Base-by-base conservation (phyloP, 2,888 invertebrate species). In the Nephrotoma guestfalica region DNA sequence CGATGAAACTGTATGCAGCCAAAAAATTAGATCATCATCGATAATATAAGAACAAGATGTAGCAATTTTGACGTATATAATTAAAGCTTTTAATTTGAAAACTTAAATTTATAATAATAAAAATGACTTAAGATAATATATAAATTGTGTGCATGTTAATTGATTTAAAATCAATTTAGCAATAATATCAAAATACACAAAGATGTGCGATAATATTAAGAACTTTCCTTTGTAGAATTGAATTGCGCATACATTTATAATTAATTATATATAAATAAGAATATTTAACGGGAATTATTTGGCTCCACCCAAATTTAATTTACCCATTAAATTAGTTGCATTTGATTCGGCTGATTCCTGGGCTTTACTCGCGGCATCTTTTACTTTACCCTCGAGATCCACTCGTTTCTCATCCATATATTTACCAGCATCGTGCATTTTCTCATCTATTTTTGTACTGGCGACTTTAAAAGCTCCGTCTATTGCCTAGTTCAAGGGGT, bases 371-470 rank as follows among this genome's bases (percentile, higher is more conserved):
- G 91, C 89, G 86, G 88, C 89, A 41, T 92, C 91, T 43, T 91
- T 90, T 6, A 91, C 41, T 84, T 41, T 84, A 41, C n/a, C 9
- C n/a, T 4, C n/a, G n/a, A 41, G 88, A 45, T 89, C 89, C 87
- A 89, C 93, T 47, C 94, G 92, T 90, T 94, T 94, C 88, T 93
- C 93, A 89, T 92, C 94, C 87, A 94, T 91, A 89, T 92, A 94
- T 89, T 94, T 93, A 89, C 94, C 94, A 41, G 95, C 93, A 87
- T 94, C 93, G 89, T 93, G 93, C 89, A 95, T 90, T 91, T 94
- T 94, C 88, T 93, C 90, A 89, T 94, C 94, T 85, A 94, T 93
- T 11, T 93, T 92, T 30, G 92, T 91, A 87, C 93, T 92, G 30
- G 93, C 93, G 89, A 92, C 92, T 91, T 93, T 93, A 88, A 94